Evolutionary conservation across 23 tunicate species (phyloP), one percentile per base, ranked within the genome.

Genomic region (Phallusia fumigata): DNA sequence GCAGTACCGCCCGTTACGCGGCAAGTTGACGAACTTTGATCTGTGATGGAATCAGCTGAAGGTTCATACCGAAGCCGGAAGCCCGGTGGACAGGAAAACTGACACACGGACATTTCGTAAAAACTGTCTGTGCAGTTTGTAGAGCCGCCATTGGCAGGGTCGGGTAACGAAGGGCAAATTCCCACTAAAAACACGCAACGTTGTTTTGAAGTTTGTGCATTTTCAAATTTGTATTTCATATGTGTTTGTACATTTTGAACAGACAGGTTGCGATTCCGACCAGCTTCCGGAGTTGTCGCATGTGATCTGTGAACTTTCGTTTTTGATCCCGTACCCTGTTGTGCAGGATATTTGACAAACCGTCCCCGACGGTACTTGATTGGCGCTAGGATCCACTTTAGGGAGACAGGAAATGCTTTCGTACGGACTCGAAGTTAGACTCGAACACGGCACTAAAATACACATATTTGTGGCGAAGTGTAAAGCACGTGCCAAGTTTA

Each of bases 91-190:
- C 93, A 88, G 31, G 74, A 0, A 79, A 88, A 88, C 24, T 50
- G 35, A 73, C 93, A 88, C 2, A 73, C 76, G 33, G 87, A 83
- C 79, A 36, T 79, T 73, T 88, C 93, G 53, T 88, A 88, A 36
- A 35, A 77, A 16, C 47, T 44, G 64, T 88, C 78, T 0, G 93
- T 88, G 80, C 93, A 88, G 32, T 78, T 31, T 30, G 47, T 22
- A 2, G 53, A 76, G n/a, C 93, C 93, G n/a, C 81, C 87, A 32
- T 88, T 83, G 13, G 93, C 93, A 11, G 93, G 93, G 22, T 80
- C 30, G 40, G 8, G 31, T 30, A 88, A 64, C 0, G 34, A 33
- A 3, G 80, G 79, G 33, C 93, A 88, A 36, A 49, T 34, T 79
- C 65, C 32, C 36, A 88, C 93, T 88, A 73, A 30, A 83, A 78